Percentiles rank a stretch among this genome's conserved stretches.
Evolutionary conservation across 2,888 invertebrate species (phyloP).

Genomic region (Rhagophthalmus giganteus): DNA sequence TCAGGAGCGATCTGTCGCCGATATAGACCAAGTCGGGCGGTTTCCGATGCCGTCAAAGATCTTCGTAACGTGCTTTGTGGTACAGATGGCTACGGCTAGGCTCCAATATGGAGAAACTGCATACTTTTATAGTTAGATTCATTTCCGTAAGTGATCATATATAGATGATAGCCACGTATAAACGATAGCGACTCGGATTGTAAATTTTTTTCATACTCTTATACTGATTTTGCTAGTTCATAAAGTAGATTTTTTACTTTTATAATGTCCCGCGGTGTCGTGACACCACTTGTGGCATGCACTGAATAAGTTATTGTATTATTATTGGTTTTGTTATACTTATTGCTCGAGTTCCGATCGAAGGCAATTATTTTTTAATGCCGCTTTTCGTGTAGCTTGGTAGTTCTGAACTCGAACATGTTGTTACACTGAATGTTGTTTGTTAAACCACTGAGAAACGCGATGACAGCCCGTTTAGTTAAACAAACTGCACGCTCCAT

Average conservation of each 20-base stretch:
- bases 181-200: conserved; percentile 14
- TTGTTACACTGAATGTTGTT: conserved; percentile 11
- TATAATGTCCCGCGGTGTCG: conserved; percentile 3
- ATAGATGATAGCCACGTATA: conserved; percentile 15
- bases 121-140: conserved; percentile 27
- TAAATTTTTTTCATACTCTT: conserved; percentile 15
- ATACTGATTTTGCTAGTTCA: conserved; percentile 21
- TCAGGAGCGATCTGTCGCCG: conserved; percentile 31
- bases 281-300: conserved; percentile 8
- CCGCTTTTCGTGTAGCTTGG: conserved; percentile 3
- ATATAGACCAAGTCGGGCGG: conserved; percentile 31
- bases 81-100: conserved; percentile 16
- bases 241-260: conserved; percentile 8
- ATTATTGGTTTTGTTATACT: conserved; percentile 3
- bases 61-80: conserved; percentile 21
- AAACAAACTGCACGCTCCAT: conserved; percentile 25
- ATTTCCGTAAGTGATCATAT: conserved; percentile 27
- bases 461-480: conserved; percentile 25
- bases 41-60: conserved; percentile 28
- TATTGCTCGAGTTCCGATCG: too few relatives aligned
- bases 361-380: neutral
- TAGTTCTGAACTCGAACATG: conserved; percentile 5
- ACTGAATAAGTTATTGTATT: conserved; percentile 15
- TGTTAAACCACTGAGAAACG: conserved; percentile 16
- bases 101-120: conserved; percentile 24